Evolutionary conservation across 2,888 invertebrate species (phyloP), one percentile per base, ranked within the genome.

Genomic region (Artemia sinica): DNA sequence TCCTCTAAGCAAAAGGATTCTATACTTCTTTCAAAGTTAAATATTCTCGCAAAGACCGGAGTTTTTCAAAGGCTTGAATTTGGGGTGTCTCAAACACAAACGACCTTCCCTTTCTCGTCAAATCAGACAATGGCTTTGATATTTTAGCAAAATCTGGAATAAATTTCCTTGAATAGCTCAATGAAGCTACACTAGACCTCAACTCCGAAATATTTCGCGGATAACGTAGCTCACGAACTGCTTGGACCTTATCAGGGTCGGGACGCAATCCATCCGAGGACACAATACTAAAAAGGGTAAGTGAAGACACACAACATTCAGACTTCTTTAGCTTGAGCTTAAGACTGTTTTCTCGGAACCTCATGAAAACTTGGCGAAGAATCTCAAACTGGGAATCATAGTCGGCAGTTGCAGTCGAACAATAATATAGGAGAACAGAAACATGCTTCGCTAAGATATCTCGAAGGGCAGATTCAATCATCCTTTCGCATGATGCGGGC

Each of bases 121-220:
- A n/a, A n/a, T n/a, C n/a, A n/a, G n/a, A n/a, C n/a, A n/a, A n/a
- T n/a, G n/a, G n/a, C n/a, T n/a, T n/a, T n/a, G n/a, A n/a, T n/a
- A n/a, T n/a, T n/a, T n/a, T n/a, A n/a, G n/a, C n/a, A n/a, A n/a
- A n/a, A n/a, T n/a, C n/a, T n/a, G n/a, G n/a, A n/a, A 51, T n/a
- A n/a, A 51, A 51, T n/a, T 51, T 51, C 52, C 52, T 51, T 11
- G n/a, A 51, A 51, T 51, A 51, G 52, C 52, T 51, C 52, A 51
- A 11, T 51, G n/a, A 51, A 51, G 52, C 52, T 51, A 51, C n/a
- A 51, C 52, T 51, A 11, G 52, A 51, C n/a, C 52, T 11, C 11
- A 51, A n/a, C n/a, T 51, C 52, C 11, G 52, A 51, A n/a, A n/a
- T n/a, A n/a, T n/a, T n/a, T n/a, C n/a, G n/a, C n/a, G n/a, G n/a